Conservation (phyloP, 2,113 vertebrate species). For the Alosa alosa region DNA sequence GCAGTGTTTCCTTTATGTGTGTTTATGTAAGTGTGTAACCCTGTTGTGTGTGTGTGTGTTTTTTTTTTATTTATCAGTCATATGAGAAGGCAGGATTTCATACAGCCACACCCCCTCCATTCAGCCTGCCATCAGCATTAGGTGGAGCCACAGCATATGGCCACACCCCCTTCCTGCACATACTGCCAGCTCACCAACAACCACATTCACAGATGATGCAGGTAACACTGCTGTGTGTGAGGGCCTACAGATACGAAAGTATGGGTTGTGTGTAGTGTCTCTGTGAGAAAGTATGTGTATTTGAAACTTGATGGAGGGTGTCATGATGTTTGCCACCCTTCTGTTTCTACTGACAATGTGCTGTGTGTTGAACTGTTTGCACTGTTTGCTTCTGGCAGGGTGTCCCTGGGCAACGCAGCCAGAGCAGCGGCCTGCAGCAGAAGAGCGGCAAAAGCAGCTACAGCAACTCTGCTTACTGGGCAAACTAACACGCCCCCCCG, state of each 20-base stretch:
- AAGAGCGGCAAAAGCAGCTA: conserved; percentile 77
- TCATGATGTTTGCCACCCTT: neutral
- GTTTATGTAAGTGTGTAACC: neutral
- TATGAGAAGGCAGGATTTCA: conserved; percentile 99
- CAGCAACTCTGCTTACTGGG: conserved; percentile 76
- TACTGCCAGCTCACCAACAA: conserved; percentile 93
- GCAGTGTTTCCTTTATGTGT: neutral
- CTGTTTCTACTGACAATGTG: neutral
- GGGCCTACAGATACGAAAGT: neutral
- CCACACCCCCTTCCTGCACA: conserved; percentile 87
- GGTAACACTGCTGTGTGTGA: neutral
- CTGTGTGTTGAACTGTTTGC: neutral
- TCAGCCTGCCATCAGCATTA: conserved; percentile 90
- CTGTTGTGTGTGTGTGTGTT: neutral
- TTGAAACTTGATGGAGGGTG: neutral
- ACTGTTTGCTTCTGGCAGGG: conserved; percentile 50
- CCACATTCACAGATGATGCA: conserved; percentile 91
- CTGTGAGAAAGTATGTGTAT: neutral
- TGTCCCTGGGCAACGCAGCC: conserved; percentile 70
- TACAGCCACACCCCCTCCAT: conserved; percentile 87
- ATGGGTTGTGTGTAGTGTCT: neutral
- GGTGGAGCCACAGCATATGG: conserved; percentile 87
- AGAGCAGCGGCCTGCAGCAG: conserved; percentile 76
- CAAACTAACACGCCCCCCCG: conserved; percentile 63
- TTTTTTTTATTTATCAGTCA: conserved; percentile 67